Evolutionary conservation across 2,113 vertebrate species (phyloP).

Genomic region (Phrynosoma blainvillii): DNA sequence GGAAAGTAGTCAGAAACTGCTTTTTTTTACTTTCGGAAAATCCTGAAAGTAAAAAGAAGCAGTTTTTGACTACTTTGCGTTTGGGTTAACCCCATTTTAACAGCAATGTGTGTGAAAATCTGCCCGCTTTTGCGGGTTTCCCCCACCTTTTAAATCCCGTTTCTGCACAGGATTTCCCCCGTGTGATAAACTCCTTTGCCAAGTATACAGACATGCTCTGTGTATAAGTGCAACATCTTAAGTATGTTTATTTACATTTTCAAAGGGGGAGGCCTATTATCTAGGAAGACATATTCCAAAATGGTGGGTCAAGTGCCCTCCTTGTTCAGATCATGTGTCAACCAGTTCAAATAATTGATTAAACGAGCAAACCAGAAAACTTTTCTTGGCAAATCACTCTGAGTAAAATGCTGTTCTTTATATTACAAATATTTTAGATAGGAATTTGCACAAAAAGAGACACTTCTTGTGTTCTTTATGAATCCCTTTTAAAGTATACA

Average conservation of each 20-base stretch:
- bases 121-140: too few relatives aligned
- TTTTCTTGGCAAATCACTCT: slow-evolving; percentile 22
- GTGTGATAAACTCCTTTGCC: too few relatives aligned
- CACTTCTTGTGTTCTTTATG: slow-evolving; percentile 7
- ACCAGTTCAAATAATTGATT: too few relatives aligned
- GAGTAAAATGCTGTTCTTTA: background rate
- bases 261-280: background rate
- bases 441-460: slow-evolving; percentile 4
- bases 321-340: too few relatives aligned
- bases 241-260: background rate
- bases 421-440: background rate
- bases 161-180: too few relatives aligned
- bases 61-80: too few relatives aligned
- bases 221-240: background rate
- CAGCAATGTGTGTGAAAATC: too few relatives aligned
- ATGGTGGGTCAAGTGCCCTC: background rate
- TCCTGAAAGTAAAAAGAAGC: too few relatives aligned
- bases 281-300: background rate
- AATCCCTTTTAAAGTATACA: slow-evolving; percentile 26
- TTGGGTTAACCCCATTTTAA: too few relatives aligned
- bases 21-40: too few relatives aligned
- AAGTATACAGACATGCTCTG: background rate
- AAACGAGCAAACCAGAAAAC: background rate
- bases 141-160: too few relatives aligned
- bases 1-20: too few relatives aligned